Evolutionary conservation across 2,797 vertebrate species (phyloP), one percentile per base, ranked within the genome.

Genomic region (Eulemur coronatus): DNA sequence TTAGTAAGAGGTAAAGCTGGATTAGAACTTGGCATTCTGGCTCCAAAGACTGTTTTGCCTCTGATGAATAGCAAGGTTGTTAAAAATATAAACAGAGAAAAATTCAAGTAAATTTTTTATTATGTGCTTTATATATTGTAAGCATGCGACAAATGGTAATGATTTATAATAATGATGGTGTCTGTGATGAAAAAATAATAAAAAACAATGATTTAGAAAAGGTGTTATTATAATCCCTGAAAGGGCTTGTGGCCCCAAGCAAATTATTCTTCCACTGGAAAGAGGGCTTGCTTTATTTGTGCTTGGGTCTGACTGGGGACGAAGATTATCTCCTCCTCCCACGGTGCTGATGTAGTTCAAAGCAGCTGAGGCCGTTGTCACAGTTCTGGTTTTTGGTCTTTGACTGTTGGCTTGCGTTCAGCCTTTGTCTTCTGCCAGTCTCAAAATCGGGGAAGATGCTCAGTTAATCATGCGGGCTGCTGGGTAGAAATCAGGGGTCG

Each of bases 171-270:
- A 35, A 22, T 28, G 46, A 70, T 41, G 22, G 67, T 38, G 33
- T 41, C 41, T 14, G 0, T 70, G 63, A 82, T 93, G 7, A 69
- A 84, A 88, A 22, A 82, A 70, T 10, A 91, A 72, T 55, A 41
- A 73, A 82, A 95, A 70, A 5, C 14, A 90, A n/a, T 91, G 9
- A 41, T 82, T 92, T 91, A 65, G n/a, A 85, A 86, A 88, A 94
- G 17, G 5, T 90, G 5, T 75, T 63, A 52, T 28, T 33, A 78
- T 20, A 93, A 61, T 43, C 22, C 13, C 55, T 13, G 2, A 46
- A 78, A 78, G 18, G 18, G 41, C 14, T 89, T 35, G 69, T 70
- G 14, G 46, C 35, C 46, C 43, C 24, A 59, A 59, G 6, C 2
- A 65, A 89, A 86, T 11, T 30, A 17, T 43, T 50, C 52, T 48